Conservation (phyloP, 2,888 invertebrate genomes). For the Metallyticus violacea region DNA sequence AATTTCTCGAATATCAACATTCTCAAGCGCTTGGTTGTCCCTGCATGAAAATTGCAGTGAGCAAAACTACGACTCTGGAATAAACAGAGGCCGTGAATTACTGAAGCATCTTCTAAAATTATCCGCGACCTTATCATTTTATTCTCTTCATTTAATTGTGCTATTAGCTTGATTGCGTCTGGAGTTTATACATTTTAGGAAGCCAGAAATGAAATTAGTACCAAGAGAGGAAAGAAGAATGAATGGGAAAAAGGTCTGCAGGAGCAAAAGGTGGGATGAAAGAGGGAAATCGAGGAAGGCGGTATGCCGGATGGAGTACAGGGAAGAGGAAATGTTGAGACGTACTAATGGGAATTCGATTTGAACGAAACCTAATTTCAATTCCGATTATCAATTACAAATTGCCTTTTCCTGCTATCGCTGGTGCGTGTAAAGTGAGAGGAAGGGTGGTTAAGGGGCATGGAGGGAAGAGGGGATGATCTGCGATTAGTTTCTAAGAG, state of each 20-base stretch:
- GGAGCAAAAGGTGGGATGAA: not conserved
- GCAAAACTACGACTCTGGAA: no score
- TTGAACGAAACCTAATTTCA: slow-evolving; percentile 26
- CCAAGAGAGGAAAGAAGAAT: not conserved
- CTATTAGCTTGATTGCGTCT: slow-evolving; percentile 12
- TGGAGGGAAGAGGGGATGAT: not conserved
- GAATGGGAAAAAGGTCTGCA: not conserved
- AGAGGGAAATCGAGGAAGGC: not conserved
- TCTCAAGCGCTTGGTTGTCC: no score
- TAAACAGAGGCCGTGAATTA: not conserved
- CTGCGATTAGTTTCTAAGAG: slow-evolving; percentile 4
- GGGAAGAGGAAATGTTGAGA: not conserved
- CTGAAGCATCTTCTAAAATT: not conserved
- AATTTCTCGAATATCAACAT: no score
- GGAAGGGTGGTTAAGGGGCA: not conserved
- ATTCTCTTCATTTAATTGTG: slow-evolving; percentile 9
- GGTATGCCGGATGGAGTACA: not conserved
- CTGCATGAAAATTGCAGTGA: no score
- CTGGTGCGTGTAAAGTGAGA: not conserved
- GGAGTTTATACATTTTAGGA: slow-evolving; percentile 2
- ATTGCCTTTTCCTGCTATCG: slow-evolving; percentile 24
- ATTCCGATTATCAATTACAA: slow-evolving; percentile 30
- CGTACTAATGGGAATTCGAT: slow-evolving; percentile 21
- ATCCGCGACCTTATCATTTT: not conserved
- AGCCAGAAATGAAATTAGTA: not conserved